These are phyloP conservation scores for Clarias platycephalus DNA, from an alignment of 2,797 vertebrate species.

Conservation along the genomic window DNA sequence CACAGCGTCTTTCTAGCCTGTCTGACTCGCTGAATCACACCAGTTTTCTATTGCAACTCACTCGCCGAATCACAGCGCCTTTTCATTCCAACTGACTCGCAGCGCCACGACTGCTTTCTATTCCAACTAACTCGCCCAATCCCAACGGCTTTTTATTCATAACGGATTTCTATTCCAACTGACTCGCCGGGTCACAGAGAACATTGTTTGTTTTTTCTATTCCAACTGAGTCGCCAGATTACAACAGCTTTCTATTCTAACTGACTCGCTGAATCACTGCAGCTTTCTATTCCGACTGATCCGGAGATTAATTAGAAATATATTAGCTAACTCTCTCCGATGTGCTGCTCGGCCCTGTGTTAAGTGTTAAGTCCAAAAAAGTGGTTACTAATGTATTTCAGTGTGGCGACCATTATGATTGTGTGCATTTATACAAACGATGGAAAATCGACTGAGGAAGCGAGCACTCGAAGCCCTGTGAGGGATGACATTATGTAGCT, in stretches of 20 bases:
- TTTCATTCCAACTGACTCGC: slow-evolving; percentile 3
- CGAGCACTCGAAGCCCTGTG: not conserved
- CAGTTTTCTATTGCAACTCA: no score
- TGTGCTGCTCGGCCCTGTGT: not conserved
- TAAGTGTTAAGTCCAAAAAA: not conserved
- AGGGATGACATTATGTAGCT: not conserved
- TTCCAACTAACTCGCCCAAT: no score
- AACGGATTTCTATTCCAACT: no score
- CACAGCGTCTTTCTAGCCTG: no score
- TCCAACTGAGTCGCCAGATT: no score
- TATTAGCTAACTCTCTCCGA: not conserved
- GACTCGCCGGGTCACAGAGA: no score
- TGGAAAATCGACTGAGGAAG: not conserved
- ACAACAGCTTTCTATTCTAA: no score
- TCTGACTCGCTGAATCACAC: fast-evolving
- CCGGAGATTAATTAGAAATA: not conserved
- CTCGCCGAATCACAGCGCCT: no score
- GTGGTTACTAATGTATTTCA: not conserved
- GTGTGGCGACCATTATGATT: not conserved
- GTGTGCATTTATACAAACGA: not conserved
- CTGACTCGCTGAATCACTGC: no score
- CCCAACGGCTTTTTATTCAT: no score
- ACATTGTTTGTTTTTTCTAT: no score
- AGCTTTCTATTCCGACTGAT: slow-evolving; percentile 10
- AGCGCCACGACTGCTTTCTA: no score